Conservation (phyloP, 2,888 invertebrate species). For the Catocala fraxini region DNA sequence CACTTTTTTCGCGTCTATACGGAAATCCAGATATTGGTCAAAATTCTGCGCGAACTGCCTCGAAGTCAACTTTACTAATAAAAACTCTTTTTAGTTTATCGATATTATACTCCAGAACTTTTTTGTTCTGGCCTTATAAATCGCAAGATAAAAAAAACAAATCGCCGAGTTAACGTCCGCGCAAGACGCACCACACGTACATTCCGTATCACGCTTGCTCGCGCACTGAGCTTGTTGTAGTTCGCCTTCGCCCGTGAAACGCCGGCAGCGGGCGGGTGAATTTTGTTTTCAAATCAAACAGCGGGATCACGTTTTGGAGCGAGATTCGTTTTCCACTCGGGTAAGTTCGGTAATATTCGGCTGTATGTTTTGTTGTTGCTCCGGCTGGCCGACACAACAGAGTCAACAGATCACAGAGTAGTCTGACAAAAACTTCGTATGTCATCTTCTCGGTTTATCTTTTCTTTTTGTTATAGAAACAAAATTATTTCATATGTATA, state of each 20-base stretch:
- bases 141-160: constrained; percentile 77
- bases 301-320: constrained; percentile 82
- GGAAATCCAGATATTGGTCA: constrained; percentile 83
- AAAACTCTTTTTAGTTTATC: constrained; percentile 75
- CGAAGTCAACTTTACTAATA: constrained; percentile 73
- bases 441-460: background rate
- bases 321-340: constrained; percentile 79
- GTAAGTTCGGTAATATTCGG: constrained; percentile 69
- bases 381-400: constrained; percentile 45
- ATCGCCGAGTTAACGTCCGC: constrained; percentile 86
- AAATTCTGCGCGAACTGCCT: constrained; percentile 84
- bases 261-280: constrained; percentile 64
- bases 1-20: constrained; percentile 85
- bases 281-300: constrained; percentile 85
- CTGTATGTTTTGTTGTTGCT: constrained; percentile 69
- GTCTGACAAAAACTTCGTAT: background rate
- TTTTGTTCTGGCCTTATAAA: constrained; percentile 81
- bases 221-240: constrained; percentile 79
- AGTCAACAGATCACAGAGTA: background rate
- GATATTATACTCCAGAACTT: constrained; percentile 84
- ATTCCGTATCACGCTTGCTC: constrained; percentile 88
- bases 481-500: too few relatives aligned
- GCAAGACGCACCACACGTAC: constrained; percentile 88
- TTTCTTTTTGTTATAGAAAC: background rate
- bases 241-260: constrained; percentile 56